A percentile compares a stretch with the other conserved stretches of the same genome.
These are phyloP conservation scores for Macrophya annulata DNA, from an alignment of 2,888 invertebrate genomes.

Conservation along the genomic window DNA sequence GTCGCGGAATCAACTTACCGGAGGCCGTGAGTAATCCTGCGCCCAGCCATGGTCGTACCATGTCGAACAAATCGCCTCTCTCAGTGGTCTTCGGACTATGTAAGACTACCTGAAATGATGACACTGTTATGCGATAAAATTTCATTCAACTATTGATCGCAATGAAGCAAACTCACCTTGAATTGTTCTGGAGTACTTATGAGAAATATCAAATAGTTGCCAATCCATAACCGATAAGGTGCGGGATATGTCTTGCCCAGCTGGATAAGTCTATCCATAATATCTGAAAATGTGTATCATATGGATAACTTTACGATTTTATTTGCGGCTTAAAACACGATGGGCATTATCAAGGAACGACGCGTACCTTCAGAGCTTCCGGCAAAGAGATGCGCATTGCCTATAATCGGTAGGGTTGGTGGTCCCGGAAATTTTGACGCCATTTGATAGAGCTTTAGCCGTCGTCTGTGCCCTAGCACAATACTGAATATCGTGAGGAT, in stretches of 20 bases:
- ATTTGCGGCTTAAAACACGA: background rate
- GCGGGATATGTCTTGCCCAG: background rate
- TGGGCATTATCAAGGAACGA: background rate
- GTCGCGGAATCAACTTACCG: slow-evolving; percentile 60
- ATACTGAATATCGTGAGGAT: background rate
- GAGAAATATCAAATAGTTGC: slow-evolving; percentile 62
- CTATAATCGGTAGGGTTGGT: background rate
- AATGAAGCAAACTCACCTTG: slow-evolving; percentile 62
- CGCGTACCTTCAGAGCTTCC: background rate
- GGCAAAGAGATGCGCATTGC: background rate
- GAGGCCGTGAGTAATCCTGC: slow-evolving; percentile 69
- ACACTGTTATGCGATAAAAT: background rate
- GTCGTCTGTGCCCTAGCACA: background rate
- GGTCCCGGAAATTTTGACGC: background rate
- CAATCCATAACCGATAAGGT: slow-evolving; percentile 65
- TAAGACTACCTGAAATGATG: slow-evolving; percentile 60
- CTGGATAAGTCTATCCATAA: slow-evolving; percentile 30
- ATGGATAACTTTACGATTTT: background rate
- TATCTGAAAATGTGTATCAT: slow-evolving; percentile 59
- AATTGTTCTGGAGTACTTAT: slow-evolving; percentile 66
- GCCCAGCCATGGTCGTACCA: slow-evolving; percentile 66
- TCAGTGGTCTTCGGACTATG: slow-evolving; percentile 67
- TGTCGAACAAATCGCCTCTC: slow-evolving; percentile 65
- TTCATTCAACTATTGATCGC: background rate
- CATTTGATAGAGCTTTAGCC: background rate